A percentile compares a stretch with the other conserved stretches of the same genome.
Conservation (phyloP, 1,140 invertebrate genomes). For the Aculops lycopersici region DNA sequence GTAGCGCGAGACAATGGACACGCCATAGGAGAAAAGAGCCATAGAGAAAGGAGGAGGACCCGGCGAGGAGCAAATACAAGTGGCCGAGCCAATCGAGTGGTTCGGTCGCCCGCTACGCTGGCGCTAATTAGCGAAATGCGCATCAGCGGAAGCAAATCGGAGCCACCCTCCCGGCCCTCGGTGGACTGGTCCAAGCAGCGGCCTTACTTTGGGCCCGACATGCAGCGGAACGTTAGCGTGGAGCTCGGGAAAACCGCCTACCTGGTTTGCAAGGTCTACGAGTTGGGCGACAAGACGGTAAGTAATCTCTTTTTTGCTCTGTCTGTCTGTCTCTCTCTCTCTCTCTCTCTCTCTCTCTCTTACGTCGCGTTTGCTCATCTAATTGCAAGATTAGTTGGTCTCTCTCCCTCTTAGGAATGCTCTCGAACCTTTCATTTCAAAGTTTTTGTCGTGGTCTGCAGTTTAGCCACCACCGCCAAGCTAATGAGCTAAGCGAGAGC, state of each 20-base stretch:
- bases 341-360: neutral
- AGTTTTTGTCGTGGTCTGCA: too few relatives aligned
- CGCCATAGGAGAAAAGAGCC: too few relatives aligned
- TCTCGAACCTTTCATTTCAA: too few relatives aligned
- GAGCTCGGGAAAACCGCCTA: neutral
- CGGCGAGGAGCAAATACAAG: too few relatives aligned
- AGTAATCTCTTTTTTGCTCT: neutral
- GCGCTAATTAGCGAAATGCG: neutral
- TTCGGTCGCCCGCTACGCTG: too few relatives aligned
- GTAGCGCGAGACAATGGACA: too few relatives aligned
- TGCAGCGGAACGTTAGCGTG: neutral
- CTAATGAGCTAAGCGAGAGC: too few relatives aligned
- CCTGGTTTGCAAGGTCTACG: neutral
- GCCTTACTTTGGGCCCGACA: neutral
- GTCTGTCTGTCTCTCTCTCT: neutral
- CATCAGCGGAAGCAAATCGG: neutral
- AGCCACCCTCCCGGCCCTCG: neutral
- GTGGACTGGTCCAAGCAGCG: neutral
- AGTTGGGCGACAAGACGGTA: neutral
- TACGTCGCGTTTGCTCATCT: neutral
- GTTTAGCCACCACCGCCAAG: too few relatives aligned
- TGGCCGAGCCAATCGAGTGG: too few relatives aligned
- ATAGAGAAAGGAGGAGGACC: too few relatives aligned
- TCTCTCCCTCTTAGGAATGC: too few relatives aligned
- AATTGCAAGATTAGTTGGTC: neutral